Evolutionary conservation across 2,113 vertebrate genomes (phyloP).

Genomic region (Caretta caretta): DNA sequence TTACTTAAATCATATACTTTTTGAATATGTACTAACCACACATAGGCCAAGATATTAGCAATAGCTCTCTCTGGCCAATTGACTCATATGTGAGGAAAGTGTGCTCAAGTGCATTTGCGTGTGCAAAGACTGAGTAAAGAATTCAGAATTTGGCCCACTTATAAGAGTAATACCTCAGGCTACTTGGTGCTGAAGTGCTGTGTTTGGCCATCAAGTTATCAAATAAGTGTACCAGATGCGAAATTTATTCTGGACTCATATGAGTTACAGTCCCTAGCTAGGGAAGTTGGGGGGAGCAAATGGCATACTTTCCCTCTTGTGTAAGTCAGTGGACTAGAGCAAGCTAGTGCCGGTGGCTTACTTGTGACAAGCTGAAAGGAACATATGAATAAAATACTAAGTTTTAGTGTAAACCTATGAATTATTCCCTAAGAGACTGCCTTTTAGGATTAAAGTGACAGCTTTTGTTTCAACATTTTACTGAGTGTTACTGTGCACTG

Average conservation of each 20-base stretch:
- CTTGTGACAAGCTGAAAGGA: background rate
- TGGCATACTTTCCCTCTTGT: slow-evolving; percentile 5
- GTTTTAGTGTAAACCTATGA: background rate
- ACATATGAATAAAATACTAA: slow-evolving; percentile 2
- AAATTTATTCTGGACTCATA: background rate
- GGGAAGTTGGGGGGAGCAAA: slow-evolving; percentile 19
- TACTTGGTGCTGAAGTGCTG: background rate
- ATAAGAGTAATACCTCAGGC: background rate
- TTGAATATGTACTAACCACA: background rate
- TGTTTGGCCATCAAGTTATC: slow-evolving; percentile 10
- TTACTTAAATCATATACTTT: background rate
- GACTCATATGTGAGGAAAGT: background rate
- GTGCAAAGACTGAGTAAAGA: background rate
- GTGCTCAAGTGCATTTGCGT: background rate
- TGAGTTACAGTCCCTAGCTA: slow-evolving; percentile 13
- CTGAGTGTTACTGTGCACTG: background rate
- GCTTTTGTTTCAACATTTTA: background rate
- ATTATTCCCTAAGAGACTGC: background rate
- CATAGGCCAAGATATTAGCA: background rate
- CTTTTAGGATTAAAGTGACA: background rate
- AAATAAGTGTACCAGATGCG: background rate
- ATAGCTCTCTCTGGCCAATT: background rate
- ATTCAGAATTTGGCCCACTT: background rate
- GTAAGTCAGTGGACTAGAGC: background rate
- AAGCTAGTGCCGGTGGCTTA: background rate